Evolutionary conservation across 2,888 invertebrate genomes (phyloP), one percentile per base, ranked within the genome.

Genomic region (Diarsia dahlii): DNA sequence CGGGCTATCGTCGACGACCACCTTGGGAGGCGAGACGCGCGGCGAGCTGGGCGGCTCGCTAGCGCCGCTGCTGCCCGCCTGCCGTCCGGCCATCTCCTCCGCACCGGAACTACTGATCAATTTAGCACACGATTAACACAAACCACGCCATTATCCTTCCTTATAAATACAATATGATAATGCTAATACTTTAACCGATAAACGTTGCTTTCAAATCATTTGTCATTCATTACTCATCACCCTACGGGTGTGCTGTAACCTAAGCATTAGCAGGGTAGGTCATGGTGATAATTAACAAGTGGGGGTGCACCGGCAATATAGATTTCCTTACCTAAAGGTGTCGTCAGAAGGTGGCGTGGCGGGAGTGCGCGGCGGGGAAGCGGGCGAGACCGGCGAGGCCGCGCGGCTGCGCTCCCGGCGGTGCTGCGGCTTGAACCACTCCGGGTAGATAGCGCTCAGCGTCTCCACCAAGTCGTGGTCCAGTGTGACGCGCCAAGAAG

Each of bases 1-100:
- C 68, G 99, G 99, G 91, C 99, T 98, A 93, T 99, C 99, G 97
- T 99, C 99, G 91, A 99, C 99, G 95, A 98, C 98, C 92, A 98
- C 98, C 96, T 99, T 98, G 88, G 99, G 99, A 91, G 99, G 98
- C 89, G 98, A 98, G 92, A 97, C 92, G 89, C 97, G 96, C 91
- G 97, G 96, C 93, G 95, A 95, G 94, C 95, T 93, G 84, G 95
- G 91, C 88, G 95, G 94, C 94, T 95, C 95, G 94, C 95, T 94
- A 87, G 94, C 93, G 92, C 95, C 95, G 93, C 96, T 96, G 90
- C 95, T 92, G 93, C 95, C 93, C 87, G 94, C 94, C 91, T 94
- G 93, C 82, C 95, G 94, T 73, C 95, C 94, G 80, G 96, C 95
- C 96, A 96, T 96, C 91, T 96, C 96, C 93, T 96, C 96, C 88